These are phyloP conservation scores for Percopsis transmontana DNA, from an alignment of 2,113 vertebrate species.

Conservation along the genomic window DNA sequence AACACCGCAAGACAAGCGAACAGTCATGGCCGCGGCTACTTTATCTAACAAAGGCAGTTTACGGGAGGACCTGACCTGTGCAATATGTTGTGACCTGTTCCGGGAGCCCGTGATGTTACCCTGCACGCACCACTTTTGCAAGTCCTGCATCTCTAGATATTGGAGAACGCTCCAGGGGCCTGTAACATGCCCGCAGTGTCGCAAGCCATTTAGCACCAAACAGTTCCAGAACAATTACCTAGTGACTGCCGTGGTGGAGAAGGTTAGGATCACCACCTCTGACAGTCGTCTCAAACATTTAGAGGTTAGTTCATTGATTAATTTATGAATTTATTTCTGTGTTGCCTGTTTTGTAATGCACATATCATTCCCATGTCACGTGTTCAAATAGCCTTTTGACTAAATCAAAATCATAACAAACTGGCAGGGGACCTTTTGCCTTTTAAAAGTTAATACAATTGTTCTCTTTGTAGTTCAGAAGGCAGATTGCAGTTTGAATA, in stretches of 20 bases:
- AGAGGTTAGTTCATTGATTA: slow-evolving; percentile 66
- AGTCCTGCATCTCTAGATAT: slow-evolving; percentile 81
- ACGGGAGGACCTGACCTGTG: slow-evolving; percentile 85
- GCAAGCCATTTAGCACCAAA: slow-evolving; percentile 72
- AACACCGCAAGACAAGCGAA: not conserved
- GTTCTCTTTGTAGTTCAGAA: slow-evolving; percentile 12
- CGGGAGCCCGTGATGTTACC: slow-evolving; percentile 85
- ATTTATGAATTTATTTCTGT: not conserved
- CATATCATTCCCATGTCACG: too few relatives aligned
- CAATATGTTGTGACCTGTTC: slow-evolving; percentile 87
- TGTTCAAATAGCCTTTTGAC: slow-evolving; percentile 9
- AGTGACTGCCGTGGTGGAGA: slow-evolving; percentile 84
- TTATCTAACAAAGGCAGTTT: slow-evolving; percentile 63
- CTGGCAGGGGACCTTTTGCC: slow-evolving; percentile 10
- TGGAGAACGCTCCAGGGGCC: slow-evolving; percentile 72
- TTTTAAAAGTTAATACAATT: slow-evolving; percentile 4
- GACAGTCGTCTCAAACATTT: slow-evolving; percentile 56
- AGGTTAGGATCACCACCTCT: slow-evolving; percentile 74
- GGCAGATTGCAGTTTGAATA: slow-evolving; percentile 12
- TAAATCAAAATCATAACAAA: slow-evolving; percentile 31
- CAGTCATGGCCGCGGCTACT: slow-evolving; percentile 52
- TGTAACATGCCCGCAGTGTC: slow-evolving; percentile 85
- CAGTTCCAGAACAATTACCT: slow-evolving; percentile 83
- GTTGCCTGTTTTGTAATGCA: not conserved
- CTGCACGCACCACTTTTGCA: slow-evolving; percentile 91